Conservation (phyloP, 2,113 vertebrate genomes). For the Corythornis vintsioides region DNA sequence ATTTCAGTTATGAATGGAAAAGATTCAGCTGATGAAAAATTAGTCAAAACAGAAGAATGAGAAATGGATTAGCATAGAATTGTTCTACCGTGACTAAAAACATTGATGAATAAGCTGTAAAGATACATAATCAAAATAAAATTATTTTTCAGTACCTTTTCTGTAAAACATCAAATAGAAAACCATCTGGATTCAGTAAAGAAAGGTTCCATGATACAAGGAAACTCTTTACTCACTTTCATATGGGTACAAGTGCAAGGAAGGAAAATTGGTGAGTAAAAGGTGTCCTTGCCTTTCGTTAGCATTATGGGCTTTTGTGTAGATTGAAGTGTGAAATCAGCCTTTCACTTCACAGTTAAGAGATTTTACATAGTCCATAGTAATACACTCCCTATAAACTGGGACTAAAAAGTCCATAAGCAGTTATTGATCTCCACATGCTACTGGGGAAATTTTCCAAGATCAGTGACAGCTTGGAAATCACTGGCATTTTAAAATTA, state of each 20-base stretch:
- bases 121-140: not conserved
- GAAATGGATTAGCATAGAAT: not conserved
- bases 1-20: constrained; percentile 10
- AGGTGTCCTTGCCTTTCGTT: not conserved
- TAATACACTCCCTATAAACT: not conserved
- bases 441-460: constrained; percentile 64
- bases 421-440: constrained; percentile 65
- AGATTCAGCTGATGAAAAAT: constrained; percentile 40
- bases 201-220: not conserved
- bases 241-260: not conserved
- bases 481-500: constrained; percentile 64
- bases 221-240: not conserved
- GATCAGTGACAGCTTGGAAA: constrained; percentile 55
- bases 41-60: not conserved
- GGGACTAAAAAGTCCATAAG: constrained; percentile 55
- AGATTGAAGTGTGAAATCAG: not conserved
- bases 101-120: not conserved
- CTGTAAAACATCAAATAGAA: not conserved
- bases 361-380: constrained; percentile 37
- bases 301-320: not conserved
- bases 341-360: constrained; percentile 6
- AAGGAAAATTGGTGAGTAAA: not conserved
- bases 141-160: not conserved
- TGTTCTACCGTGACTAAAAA: not conserved
- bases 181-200: not conserved